These are phyloP conservation scores for Clarias macrocephalus DNA, from an alignment of 2,113 vertebrate genomes.

Conservation along the genomic window DNA sequence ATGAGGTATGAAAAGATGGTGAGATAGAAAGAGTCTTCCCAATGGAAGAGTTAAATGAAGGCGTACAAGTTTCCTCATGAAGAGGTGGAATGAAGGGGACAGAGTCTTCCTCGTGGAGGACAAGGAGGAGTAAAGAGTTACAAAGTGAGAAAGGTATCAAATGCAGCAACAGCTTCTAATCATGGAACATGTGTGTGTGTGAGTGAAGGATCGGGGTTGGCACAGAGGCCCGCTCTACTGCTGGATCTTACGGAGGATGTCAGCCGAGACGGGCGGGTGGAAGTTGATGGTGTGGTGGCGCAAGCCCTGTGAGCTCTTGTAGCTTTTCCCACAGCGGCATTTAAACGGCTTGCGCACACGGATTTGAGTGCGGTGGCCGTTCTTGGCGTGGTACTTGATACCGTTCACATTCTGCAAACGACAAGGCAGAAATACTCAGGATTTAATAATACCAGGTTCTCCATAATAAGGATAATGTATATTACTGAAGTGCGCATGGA, in stretches of 20 bases:
- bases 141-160: slow-evolving; percentile 5
- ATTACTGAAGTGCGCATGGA: neutral
- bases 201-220: slow-evolving; percentile 70
- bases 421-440: neutral
- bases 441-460: slow-evolving; percentile 41
- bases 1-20: slow-evolving; percentile 37
- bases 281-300: slow-evolving; percentile 99
- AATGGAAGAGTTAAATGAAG: slow-evolving; percentile 41
- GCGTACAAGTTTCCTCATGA: slow-evolving; percentile 24
- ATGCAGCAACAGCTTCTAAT: slow-evolving; percentile 24
- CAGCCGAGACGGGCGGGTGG: slow-evolving; percentile 92
- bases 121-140: slow-evolving; percentile 43
- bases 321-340: slow-evolving; percentile 99
- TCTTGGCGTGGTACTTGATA: slow-evolving; percentile 99
- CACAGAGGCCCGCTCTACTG: slow-evolving; percentile 81
- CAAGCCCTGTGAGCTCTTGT: slow-evolving; percentile 99
- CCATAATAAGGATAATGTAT: too few species aligned
- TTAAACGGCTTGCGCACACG: slow-evolving; percentile 98
- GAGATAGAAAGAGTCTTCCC: slow-evolving; percentile 34
- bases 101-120: slow-evolving; percentile 57
- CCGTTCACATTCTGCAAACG: slow-evolving; percentile 94
- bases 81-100: slow-evolving; percentile 35
- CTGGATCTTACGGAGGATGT: slow-evolving; percentile 97
- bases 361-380: slow-evolving; percentile 98
- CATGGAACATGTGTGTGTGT: slow-evolving; percentile 2